Conservation (phyloP, 2,113 vertebrate genomes). For the Camelus bactrianus region DNA sequence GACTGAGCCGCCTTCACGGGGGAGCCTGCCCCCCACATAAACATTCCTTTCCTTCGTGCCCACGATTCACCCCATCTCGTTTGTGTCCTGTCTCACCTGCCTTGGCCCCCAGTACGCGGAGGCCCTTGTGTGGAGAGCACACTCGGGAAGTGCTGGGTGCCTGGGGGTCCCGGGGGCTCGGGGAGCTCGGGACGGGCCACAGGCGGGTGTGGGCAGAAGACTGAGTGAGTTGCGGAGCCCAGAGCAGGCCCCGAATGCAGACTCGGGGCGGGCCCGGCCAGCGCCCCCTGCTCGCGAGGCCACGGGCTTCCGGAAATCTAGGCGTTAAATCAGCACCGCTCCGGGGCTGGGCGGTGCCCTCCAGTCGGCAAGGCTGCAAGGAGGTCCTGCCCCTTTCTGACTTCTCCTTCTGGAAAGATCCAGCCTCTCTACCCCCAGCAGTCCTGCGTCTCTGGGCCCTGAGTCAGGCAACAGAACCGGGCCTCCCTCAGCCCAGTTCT, state of each 20-base stretch:
- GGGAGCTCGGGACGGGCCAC: not conserved
- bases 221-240: too few species aligned
- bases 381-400: not conserved
- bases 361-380: too few species aligned
- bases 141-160: not conserved
- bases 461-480: accelerated
- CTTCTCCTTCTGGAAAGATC: not conserved
- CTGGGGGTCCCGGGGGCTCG: not conserved
- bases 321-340: accelerated
- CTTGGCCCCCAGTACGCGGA: accelerated
- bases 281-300: accelerated
- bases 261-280: too few species aligned
- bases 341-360: accelerated
- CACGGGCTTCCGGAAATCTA: accelerated
- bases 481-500: not conserved
- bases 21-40: not conserved
- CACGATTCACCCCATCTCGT: accelerated
- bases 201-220: accelerated
- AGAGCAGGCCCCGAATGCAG: accelerated
- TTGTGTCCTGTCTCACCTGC: not conserved
- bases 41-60: accelerated
- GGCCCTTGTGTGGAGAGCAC: not conserved
- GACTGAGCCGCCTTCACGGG: not conserved
- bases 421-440: too few species aligned
- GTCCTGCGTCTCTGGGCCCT: not conserved